phyloP scores from a whole-genome alignment of 1,140 invertebrate species.

The Calephelis nemesis region DNA sequence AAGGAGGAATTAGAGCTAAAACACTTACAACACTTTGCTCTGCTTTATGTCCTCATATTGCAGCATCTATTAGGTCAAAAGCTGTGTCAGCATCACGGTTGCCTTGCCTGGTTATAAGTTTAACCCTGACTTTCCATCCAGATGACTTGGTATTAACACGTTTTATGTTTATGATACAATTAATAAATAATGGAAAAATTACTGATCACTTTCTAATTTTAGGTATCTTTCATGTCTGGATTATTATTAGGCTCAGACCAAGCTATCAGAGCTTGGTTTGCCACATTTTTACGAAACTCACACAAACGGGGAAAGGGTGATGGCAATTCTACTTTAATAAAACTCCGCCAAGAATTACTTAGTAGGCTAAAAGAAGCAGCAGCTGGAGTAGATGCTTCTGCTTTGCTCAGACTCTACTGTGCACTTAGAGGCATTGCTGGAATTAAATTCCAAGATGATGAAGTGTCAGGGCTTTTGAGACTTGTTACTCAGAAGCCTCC shows the following conservation, averaged over 20 bases:
- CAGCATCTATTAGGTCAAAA: constrained; percentile 89
- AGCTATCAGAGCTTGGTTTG: constrained; percentile 94
- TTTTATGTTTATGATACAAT: neutral
- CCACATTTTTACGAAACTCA: constrained; percentile 92
- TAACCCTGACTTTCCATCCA: constrained; percentile 81
- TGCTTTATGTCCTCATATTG: constrained; percentile 91
- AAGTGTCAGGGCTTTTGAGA: constrained; percentile 90
- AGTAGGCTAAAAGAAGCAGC: constrained; percentile 77
- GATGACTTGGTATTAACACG: constrained; percentile 63
- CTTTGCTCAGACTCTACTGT: constrained; percentile 87
- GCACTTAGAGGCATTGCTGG: constrained; percentile 95
- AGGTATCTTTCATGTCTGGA: constrained; percentile 94
- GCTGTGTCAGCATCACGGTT: constrained; percentile 93
- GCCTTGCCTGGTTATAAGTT: constrained; percentile 90
- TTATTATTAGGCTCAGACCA: constrained; percentile 94
- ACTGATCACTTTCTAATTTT: constrained; percentile 31
- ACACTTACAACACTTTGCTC: constrained; percentile 90
- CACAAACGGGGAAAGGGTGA: constrained; percentile 92
- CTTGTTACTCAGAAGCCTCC: constrained; percentile 94
- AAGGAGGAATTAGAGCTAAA: constrained; percentile 81
- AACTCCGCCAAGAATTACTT: constrained; percentile 89
- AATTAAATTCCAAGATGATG: constrained; percentile 96
- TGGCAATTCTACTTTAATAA: constrained; percentile 84
- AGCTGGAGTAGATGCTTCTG: constrained; percentile 68
- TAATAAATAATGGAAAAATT: neutral